A percentile compares a stretch with the other conserved stretches of the same genome.
phyloP scores from a whole-genome alignment of 2,113 vertebrate genomes.

The Zosterops japonicus region DNA sequence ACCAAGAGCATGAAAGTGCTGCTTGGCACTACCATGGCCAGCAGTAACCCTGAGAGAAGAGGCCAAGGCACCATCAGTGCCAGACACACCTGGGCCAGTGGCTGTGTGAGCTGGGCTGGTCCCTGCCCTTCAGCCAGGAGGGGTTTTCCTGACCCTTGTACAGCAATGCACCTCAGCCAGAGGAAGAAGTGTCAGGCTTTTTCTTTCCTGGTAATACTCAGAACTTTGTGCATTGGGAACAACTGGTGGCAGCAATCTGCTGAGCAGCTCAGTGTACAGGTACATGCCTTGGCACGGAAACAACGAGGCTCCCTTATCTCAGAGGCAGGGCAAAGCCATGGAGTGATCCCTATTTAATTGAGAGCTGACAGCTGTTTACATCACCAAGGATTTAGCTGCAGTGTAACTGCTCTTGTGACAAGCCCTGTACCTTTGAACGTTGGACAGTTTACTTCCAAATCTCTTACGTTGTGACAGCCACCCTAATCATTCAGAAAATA shows the following conservation, averaged over 20 bases:
- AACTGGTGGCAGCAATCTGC: not conserved
- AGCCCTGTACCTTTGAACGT: not conserved
- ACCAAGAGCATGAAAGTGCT: not conserved
- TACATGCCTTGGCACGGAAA: not conserved
- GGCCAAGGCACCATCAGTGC: not conserved
- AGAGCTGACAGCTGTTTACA: slow-evolving; percentile 42
- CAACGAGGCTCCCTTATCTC: not conserved
- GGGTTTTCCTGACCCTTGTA: not conserved
- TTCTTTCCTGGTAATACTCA: not conserved
- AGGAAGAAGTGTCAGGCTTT: not conserved
- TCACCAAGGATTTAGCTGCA: slow-evolving; percentile 9
- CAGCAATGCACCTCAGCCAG: not conserved
- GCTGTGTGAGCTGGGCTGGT: fast-evolving
- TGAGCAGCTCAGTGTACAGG: not conserved
- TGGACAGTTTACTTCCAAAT: not conserved
- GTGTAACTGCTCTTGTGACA: slow-evolving; percentile 10
- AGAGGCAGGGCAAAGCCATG: not conserved
- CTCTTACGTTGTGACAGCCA: not conserved
- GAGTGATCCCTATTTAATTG: not conserved
- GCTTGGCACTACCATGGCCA: not conserved
- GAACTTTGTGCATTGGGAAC: not conserved
- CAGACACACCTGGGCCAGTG: not conserved
- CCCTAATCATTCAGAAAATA: slow-evolving; percentile 36
- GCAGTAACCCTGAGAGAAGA: not conserved
- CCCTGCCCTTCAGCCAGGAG: not conserved